These are phyloP conservation scores for Rhinolophus sinicus DNA, from an alignment of 2,113 vertebrate species.

Conservation along the genomic window DNA sequence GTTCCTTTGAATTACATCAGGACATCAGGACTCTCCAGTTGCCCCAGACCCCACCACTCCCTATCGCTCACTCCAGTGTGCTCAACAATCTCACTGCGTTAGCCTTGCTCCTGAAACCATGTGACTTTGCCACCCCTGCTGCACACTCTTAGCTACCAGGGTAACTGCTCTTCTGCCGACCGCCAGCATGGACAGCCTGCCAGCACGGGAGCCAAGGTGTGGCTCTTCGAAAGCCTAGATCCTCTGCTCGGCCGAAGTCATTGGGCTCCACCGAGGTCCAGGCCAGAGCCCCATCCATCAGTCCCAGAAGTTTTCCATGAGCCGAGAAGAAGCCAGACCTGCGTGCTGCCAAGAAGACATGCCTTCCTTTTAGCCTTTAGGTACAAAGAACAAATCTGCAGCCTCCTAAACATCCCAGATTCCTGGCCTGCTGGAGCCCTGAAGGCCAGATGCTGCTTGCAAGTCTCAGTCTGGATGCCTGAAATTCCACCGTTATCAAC, in stretches of 20 bases:
- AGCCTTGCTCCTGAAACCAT: background rate
- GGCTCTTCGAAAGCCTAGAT: background rate
- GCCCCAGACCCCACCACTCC: background rate
- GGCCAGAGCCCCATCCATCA: background rate
- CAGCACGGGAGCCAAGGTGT: background rate
- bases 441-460: conserved; percentile 8
- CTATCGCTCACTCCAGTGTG: background rate
- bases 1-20: background rate
- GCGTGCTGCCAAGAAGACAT: background rate
- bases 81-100: too few relatives aligned
- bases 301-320: conserved; percentile 32
- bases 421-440: conserved; percentile 14
- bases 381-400: conserved; percentile 13
- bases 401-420: conserved; percentile 27
- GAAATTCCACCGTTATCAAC: conserved; percentile 49
- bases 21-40: background rate
- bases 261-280: background rate
- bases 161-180: background rate
- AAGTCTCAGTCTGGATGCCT: conserved; percentile 16
- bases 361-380: conserved; percentile 14
- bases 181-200: background rate
- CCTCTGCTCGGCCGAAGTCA: background rate
- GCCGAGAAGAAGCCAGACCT: background rate
- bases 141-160: background rate
- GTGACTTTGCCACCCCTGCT: background rate